Base-by-base conservation (phyloP, 2,888 invertebrate genomes). In the Panopea generosa region DNA sequence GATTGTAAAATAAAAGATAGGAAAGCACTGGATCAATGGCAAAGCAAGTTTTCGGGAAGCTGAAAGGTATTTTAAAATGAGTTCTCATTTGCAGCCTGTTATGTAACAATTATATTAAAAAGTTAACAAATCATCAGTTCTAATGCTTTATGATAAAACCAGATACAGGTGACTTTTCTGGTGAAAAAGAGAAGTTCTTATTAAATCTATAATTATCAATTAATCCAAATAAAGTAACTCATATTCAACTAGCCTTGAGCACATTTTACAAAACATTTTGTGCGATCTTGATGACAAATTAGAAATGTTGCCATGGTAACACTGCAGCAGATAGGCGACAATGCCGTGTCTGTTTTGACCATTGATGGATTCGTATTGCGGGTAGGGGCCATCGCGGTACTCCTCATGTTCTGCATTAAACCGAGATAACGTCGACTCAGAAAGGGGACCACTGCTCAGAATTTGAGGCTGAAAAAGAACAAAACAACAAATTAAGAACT, bases 331-430 rank as follows among this genome's bases (percentile, higher is more conserved):
- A 61, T 97, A 96, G 0, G 97, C 96, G 94, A 98, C 95, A n/a
- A 98, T 96, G 43, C 91, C 84, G 77, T 93, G 95, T 73, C 92
- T 92, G 93, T 98, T 98, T 92, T 98, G 97, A 49, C 98, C 97
- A 93, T 97, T 97, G 33, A 99, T 94, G 22, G 95, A 95, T 92
- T 98, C 98, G 52, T 98, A 96, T 92, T 97, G 97, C 16, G 96
- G 95, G 86, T 96, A 94, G 14, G 98, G 98, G 0, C 98, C 98
- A 96, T 98, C 97, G 89, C 95, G 96, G 52, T 98, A 96, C 77
- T 96, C 94, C 89, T 96, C 96, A 47, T 96, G 96, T 88, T 97
- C 96, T 88, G 97, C 96, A 92, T 98, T 97, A 94, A 97, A 96
- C 71, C 97, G 94, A 24, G 96, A 94, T 66, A 98, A 93, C 56